A percentile compares a stretch with the other conserved stretches of the same genome.
Conservation (phyloP, 2,888 invertebrate species). For the Leptarthrus brevirostris region DNA sequence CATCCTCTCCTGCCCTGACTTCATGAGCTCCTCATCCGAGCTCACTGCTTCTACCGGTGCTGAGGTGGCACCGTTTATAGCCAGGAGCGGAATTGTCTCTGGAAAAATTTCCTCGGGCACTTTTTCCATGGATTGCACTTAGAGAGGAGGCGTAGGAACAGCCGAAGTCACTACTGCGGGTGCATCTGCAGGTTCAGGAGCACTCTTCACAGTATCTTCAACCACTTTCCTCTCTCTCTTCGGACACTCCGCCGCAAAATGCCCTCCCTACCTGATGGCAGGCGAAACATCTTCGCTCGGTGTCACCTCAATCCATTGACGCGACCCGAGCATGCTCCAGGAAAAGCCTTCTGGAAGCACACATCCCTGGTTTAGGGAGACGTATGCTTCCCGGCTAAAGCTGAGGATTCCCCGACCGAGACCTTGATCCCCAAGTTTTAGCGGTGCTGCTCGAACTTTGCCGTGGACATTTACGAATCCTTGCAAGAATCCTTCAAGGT, state of each 20-base stretch:
- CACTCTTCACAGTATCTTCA: neutral
- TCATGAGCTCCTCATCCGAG: too few species aligned
- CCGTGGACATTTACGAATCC: neutral
- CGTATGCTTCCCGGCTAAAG: neutral
- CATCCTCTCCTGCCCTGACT: too few species aligned
- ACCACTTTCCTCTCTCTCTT: neutral
- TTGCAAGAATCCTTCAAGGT: neutral
- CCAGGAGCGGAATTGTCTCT: too few species aligned
- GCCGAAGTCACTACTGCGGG: too few species aligned
- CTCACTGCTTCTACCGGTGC: too few species aligned
- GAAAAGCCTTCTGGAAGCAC: neutral
- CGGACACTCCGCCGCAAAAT: neutral
- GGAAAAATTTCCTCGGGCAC: too few species aligned
- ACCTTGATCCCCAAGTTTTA: neutral
- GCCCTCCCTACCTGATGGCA: neutral
- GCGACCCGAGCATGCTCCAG: neutral
- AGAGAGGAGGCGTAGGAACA: too few species aligned
- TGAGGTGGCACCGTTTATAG: too few species aligned
- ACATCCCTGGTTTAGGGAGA: neutral
- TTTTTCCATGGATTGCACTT: too few species aligned
- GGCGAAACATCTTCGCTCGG: too few species aligned
- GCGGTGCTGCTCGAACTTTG: neutral
- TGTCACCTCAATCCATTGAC: neutral
- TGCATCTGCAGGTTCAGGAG: too few species aligned
- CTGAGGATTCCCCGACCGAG: neutral